Evolutionary conservation across 2,113 vertebrate species (phyloP).

Genomic region (Pachycephala philippinensis): DNA sequence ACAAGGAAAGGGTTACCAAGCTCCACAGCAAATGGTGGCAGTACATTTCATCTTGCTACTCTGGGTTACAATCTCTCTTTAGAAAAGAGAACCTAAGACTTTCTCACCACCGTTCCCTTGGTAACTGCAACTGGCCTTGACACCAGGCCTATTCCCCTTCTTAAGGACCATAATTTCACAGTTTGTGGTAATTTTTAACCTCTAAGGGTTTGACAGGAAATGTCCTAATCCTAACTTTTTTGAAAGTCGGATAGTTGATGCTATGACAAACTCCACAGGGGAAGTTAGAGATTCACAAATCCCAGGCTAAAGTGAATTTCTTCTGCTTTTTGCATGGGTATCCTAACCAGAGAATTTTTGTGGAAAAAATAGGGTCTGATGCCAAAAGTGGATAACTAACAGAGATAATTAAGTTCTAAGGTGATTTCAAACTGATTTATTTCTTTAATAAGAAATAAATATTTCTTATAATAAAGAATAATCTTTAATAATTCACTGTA

Average conservation of each 20-base stretch:
- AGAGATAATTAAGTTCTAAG: not conserved
- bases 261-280: not conserved
- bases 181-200: not conserved
- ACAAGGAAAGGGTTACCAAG: not conserved
- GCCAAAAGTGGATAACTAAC: not conserved
- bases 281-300: not conserved
- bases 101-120: not conserved
- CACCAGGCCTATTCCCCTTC: not conserved
- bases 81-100: not conserved
- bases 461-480: too few relatives aligned
- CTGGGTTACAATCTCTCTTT: not conserved
- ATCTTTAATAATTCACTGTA: not conserved
- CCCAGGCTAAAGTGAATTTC: not conserved
- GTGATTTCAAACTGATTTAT: not conserved
- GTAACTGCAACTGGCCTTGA: not conserved
- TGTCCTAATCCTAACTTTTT: not conserved
- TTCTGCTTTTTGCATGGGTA: not conserved
- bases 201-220: not conserved
- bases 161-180: not conserved
- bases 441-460: too few relatives aligned
- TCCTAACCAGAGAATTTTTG: not conserved
- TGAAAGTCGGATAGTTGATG: not conserved
- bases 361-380: not conserved
- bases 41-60: not conserved
- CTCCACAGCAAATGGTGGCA: not conserved